phyloP scores from a whole-genome alignment of 2,113 vertebrate species.

The Oxygymnocypris stewartii region DNA sequence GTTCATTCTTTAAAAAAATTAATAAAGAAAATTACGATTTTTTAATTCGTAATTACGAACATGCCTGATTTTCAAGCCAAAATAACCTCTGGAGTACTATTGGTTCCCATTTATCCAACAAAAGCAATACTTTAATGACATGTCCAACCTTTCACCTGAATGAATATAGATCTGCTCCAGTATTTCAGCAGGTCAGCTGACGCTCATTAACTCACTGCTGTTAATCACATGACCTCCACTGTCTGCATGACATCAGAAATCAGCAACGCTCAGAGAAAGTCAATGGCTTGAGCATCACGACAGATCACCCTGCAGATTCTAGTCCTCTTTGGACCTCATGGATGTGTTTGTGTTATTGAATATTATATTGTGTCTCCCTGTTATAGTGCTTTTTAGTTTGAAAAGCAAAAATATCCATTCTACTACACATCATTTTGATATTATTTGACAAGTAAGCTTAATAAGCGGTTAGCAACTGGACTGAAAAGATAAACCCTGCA shows the following conservation, averaged over 20 bases:
- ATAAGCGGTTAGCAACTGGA: background rate
- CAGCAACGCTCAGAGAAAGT: background rate
- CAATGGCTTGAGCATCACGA: background rate
- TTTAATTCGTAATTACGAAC: background rate
- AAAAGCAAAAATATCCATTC: background rate
- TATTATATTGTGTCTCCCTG: background rate
- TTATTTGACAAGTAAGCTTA: background rate
- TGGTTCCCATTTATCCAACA: background rate
- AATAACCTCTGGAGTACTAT: background rate
- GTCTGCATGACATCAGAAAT: background rate
- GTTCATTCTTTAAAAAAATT: too few relatives aligned
- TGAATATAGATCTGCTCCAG: background rate
- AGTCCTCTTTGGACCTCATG: background rate
- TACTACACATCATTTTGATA: background rate
- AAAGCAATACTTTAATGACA: background rate
- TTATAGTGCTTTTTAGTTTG: background rate
- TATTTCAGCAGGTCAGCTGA: background rate
- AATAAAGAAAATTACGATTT: background rate
- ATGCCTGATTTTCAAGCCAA: background rate
- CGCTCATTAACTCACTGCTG: background rate
- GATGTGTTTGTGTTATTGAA: background rate
- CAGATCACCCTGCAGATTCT: background rate
- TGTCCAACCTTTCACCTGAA: slow-evolving; percentile 1
- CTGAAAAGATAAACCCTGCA: background rate
- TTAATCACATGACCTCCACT: background rate